Base-by-base conservation (phyloP, 2,888 invertebrate species). In the Drosophila heteroneura region DNA sequence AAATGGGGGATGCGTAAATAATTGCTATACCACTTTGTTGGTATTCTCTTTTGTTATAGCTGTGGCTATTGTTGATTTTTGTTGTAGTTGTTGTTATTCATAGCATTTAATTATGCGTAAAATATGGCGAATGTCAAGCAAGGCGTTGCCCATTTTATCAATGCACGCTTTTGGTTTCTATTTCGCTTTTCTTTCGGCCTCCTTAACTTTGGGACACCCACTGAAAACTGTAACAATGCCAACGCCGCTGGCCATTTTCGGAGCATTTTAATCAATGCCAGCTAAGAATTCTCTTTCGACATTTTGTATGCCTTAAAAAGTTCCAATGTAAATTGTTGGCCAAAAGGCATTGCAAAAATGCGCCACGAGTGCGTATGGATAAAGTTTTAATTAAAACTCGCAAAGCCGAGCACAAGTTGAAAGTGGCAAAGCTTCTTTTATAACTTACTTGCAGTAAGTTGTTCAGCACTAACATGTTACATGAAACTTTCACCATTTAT, bases 381-480 rank as follows among this genome's bases (percentile, higher is more conserved):
- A 75, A 81, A 83, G 56, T 86, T 84, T 83, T 83, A 79, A 81
- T 83, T 76, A 73, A 81, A 83, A 76, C 57, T 53, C 14, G 30
- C 41, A 56, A 58, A 22, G 35, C 39, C 57, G n/a, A 64, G 39
- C 30, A 37, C 3, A 35, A 41, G n/a, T 16, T 39, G 28, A 61
- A 64, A 61, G 35, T 7, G 47, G 12, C n/a, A 16, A 22, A 28
- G 5, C n/a, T 47, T 47, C 26, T 35, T 28, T 47, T 35, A 19
- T 19, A 28, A n/a, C 28, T 7, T 4, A 26, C 12, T 3, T 12
- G 12, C 19, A 10, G 1, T 1, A 32, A 39, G 19, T 28, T 26
- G 12, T 6, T 19, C 28, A 7, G 10, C 1, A 35, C 12, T 16
- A 16, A 19, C 5, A 22, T 9, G 33, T 33, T n/a, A 32, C 5